Evolutionary conservation across 2,113 vertebrate genomes (phyloP), one percentile per base, ranked within the genome.

Genomic region (Crocuta crocuta): DNA sequence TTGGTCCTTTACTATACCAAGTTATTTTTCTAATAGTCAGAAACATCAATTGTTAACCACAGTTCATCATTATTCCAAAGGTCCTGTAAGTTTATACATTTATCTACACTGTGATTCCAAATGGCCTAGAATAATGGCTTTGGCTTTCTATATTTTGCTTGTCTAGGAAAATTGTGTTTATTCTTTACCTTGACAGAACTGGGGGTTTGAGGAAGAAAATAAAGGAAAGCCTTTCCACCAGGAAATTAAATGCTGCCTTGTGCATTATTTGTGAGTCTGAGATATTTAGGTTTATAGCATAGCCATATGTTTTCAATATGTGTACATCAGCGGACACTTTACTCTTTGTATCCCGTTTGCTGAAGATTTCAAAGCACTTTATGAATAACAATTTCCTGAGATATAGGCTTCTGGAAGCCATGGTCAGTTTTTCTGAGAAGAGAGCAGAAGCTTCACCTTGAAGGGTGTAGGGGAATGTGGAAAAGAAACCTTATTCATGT

Each of bases 381-480:
- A 48, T 76, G 76, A 96, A 94, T 80, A 97, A 84, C 55, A 92
- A 83, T 96, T 96, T 95, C 94, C 92, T 83, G 78, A 88, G 87
- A 86, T 76, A 48, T 35, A 80, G 35, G 81, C 89, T 92, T 97
- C 82, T 97, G 73, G 79, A 63, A 88, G 39, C 28, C 78, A 68
- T 43, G 84, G 45, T 70, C 61, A n/a, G 33, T 39, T 86, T 95
- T 65, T 35, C 33, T 71, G 17, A 94, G 66, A 68, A 5, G 55
- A 79, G 5, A 91, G 31, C 12, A 58, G 4, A 26, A 26, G 21
- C 19, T 68, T 95, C 45, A 70, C 70, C 55, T 66, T 48, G 45
- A 84, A 90, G 50, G 13, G 28, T 74, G 33, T 31, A 61, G 10
- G 21, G 58, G 39, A 50, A 95, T 11, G 11, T 74, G 5, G 6